Conservation (phyloP, 2,888 invertebrate species). For the Chesias legatella region DNA sequence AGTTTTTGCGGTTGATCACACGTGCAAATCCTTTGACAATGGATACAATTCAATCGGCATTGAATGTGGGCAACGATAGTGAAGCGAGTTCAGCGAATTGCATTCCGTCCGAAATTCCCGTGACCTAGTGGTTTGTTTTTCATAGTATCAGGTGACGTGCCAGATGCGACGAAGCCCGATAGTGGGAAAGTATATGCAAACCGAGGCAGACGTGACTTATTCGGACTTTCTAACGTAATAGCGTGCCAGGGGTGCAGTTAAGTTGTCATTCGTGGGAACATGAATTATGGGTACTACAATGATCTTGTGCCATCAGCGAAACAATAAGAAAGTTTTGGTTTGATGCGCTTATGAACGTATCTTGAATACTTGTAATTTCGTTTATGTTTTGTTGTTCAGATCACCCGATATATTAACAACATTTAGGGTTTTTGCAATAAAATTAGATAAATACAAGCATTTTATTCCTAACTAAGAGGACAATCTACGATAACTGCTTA, state of each 20-base stretch:
- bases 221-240: constrained; percentile 69
- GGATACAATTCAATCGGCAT: constrained; percentile 27
- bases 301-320: constrained; percentile 49
- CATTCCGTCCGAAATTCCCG: constrained; percentile 45
- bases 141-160: constrained; percentile 60
- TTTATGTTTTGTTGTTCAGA: no score
- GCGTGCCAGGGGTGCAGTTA: constrained; percentile 56
- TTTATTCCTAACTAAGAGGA: no score
- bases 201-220: constrained; percentile 73
- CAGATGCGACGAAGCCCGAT: constrained; percentile 66
- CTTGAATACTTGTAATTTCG: not conserved
- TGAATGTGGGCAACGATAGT: constrained; percentile 26
- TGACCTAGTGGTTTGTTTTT: constrained; percentile 65
- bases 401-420: no score
- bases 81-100: constrained; percentile 24
- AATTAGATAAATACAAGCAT: no score
- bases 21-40: constrained; percentile 55
- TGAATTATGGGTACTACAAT: constrained; percentile 58
- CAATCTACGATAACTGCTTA: no score
- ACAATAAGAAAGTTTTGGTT: constrained; percentile 50
- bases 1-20: constrained; percentile 48
- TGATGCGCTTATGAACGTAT: constrained; percentile 2
- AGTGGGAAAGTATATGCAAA: constrained; percentile 70
- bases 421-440: no score
- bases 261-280: constrained; percentile 74